phyloP scores from a whole-genome alignment of 64 coral and sea anemone species.

The Acropora tenuis region DNA sequence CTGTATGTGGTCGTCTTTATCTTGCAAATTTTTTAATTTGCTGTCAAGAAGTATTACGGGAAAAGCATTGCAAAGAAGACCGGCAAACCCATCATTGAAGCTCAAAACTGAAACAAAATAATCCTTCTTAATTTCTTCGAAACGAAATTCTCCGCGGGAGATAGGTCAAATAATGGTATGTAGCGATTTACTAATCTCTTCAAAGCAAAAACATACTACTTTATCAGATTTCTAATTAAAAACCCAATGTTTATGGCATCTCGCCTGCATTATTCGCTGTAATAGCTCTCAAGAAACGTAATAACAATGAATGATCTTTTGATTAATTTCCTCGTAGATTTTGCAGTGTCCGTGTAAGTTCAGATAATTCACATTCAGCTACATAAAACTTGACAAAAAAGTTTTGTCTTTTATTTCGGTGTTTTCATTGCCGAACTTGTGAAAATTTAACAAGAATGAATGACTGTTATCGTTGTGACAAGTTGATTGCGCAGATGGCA shows the following conservation, averaged over 20 bases:
- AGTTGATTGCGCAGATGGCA: conserved; percentile 30
- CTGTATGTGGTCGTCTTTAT: neutral
- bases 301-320: too few species aligned
- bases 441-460: conserved; percentile 5
- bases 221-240: conserved; percentile 23
- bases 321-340: too few species aligned
- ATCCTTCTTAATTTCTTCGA: neutral
- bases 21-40: neutral
- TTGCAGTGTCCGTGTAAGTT: too few species aligned
- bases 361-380: too few species aligned
- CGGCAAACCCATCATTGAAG: too few species aligned
- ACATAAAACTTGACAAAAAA: neutral
- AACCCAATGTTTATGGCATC: neutral
- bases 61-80: neutral
- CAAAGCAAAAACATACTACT: conserved; percentile 2
- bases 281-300: neutral
- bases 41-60: neutral
- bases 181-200: conserved; percentile 4
- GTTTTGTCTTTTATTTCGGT: neutral
- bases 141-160: neutral
- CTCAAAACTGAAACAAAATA: too few species aligned
- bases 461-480: conserved; percentile 12
- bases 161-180: neutral
- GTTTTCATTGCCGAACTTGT: conserved; percentile 18
- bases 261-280: neutral